These are phyloP conservation scores for Oscheius sp. DNA, from an alignment of 2,888 invertebrate species.

Conservation along the genomic window DNA sequence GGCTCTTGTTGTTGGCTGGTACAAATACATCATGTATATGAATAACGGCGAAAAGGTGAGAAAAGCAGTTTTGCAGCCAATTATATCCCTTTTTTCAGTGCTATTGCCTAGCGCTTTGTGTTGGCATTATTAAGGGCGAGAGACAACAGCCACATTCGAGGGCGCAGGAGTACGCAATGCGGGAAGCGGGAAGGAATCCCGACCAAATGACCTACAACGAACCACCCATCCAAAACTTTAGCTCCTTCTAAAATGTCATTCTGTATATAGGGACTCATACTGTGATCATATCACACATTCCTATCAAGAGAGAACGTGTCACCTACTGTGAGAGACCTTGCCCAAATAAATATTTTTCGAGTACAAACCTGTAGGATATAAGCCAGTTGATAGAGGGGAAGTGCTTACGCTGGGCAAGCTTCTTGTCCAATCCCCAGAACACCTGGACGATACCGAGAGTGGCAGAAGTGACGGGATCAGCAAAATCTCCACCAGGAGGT, in stretches of 20 bases:
- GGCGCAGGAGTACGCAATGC: constrained; percentile 59
- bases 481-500: constrained; percentile 99
- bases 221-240: constrained; percentile 63
- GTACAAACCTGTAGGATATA: constrained; percentile 83
- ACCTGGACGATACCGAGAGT: constrained; percentile 94
- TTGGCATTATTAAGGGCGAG: constrained; percentile 44
- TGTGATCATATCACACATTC: constrained; percentile 26
- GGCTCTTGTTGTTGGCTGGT: constrained; percentile 60
- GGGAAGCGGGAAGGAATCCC: constrained; percentile 50
- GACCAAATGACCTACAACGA: constrained; percentile 61
- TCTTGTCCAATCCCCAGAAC: constrained; percentile 73
- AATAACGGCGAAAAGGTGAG: constrained; percentile 56
- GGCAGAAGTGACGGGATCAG: constrained; percentile 99
- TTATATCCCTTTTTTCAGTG: constrained; percentile 37
- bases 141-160: constrained; percentile 2
- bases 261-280: neutral
- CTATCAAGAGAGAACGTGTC: constrained; percentile 11
- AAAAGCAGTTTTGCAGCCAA: neutral
- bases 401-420: constrained; percentile 88
- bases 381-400: constrained; percentile 99
- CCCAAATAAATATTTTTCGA: neutral
- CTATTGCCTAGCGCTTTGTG: constrained; percentile 38
- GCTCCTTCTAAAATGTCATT: constrained; percentile 54
- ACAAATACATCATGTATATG: constrained; percentile 69
- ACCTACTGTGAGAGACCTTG: neutral